Evolutionary conservation across 2,797 vertebrate species (phyloP).

Genomic region (Falco columbarius): DNA sequence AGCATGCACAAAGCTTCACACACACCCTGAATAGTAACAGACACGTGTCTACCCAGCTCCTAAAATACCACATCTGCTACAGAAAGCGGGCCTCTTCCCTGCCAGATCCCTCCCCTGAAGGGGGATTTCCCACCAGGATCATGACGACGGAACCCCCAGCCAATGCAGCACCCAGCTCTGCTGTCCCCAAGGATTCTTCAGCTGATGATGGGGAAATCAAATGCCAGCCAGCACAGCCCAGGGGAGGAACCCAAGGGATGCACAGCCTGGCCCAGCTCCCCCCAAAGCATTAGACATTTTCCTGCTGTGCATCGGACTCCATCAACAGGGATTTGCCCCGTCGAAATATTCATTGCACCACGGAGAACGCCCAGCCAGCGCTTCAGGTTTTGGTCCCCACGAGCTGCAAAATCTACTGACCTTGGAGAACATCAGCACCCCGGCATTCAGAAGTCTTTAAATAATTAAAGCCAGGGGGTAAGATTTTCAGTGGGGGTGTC

Average conservation of each 20-base stretch:
- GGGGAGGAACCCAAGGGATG: not conserved
- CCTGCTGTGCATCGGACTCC: not conserved
- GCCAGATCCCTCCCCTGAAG: not conserved
- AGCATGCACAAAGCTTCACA: not conserved
- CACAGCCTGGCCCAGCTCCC: not conserved
- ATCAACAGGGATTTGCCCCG: not conserved
- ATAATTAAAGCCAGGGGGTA: not conserved
- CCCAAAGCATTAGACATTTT: not conserved
- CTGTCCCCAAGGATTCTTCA: not conserved
- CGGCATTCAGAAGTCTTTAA: not conserved
- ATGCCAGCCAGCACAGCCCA: not conserved
- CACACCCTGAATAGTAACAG: too few species aligned
- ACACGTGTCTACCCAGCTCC: too few species aligned
- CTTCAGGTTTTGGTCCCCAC: not conserved
- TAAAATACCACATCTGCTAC: not conserved
- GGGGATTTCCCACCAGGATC: not conserved
- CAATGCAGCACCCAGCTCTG: not conserved
- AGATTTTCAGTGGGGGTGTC: not conserved
- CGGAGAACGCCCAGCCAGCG: not conserved
- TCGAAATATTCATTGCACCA: not conserved
- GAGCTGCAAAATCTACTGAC: not conserved
- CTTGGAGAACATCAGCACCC: not conserved
- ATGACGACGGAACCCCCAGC: fast-evolving
- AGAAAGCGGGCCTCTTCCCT: fast-evolving
- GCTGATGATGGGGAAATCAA: not conserved